Percentiles rank a stretch among this genome's conserved stretches.
Conservation (phyloP, 2,113 vertebrate genomes). For the Paedocypris sp. region DNA sequence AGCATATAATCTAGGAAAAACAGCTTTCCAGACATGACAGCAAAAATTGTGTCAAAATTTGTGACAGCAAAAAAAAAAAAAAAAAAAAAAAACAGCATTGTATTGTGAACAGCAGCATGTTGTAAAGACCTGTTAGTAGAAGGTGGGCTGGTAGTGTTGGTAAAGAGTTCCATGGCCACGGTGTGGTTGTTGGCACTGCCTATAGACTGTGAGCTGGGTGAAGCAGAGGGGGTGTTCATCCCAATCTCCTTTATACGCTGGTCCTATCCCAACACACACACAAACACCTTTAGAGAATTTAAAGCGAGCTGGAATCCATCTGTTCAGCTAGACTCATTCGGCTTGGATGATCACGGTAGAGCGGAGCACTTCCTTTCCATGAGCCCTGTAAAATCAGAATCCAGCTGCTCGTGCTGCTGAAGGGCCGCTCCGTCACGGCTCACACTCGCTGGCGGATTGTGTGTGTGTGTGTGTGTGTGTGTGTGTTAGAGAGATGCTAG, state of each 20-base stretch:
- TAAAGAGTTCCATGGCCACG: conserved; percentile 68
- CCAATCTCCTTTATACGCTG: conserved; percentile 77
- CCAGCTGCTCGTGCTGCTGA: neutral
- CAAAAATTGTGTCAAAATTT: no score
- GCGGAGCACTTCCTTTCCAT: conserved; percentile 9
- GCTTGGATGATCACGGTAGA: neutral
- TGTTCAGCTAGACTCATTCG: no score
- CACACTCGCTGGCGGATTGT: neutral
- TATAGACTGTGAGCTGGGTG: conserved; percentile 72
- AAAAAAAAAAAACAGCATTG: no score
- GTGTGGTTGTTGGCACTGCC: conserved; percentile 67
- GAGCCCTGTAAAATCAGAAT: conserved; percentile 9
- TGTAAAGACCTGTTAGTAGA: conserved; percentile 67
- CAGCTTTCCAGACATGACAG: no score
- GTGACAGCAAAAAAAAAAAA: no score
- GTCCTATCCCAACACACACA: conserved; percentile 56
- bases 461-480: neutral
- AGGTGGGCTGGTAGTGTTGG: conserved; percentile 53
- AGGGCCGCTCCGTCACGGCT: neutral
- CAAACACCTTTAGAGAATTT: conserved; percentile 22
- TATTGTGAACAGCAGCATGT: neutral
- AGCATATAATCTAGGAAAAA: no score
- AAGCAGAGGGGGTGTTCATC: conserved; percentile 72
- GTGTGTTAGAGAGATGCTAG: neutral
- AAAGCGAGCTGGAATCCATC: neutral